phyloP scores from a whole-genome alignment of 2,113 vertebrate species.

The Misgurnus anguillicaudatus region DNA sequence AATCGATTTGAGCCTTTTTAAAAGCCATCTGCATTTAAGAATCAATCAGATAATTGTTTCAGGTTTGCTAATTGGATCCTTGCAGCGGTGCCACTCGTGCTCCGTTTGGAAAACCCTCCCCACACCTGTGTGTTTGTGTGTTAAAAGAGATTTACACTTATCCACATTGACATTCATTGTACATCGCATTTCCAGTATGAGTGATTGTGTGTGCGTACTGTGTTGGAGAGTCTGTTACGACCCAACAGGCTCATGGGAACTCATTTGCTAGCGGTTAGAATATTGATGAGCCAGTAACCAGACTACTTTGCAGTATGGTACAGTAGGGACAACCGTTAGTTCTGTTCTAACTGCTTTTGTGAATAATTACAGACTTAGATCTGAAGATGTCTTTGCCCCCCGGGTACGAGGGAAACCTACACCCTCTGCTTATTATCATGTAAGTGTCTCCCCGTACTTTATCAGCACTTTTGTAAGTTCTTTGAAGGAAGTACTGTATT shows the following conservation, averaged over 20 bases:
- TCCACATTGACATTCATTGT: background rate
- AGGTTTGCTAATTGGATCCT: slow-evolving; percentile 35
- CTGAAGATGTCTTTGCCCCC: slow-evolving; percentile 77
- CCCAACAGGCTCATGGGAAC: slow-evolving; percentile 35
- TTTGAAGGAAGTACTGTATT: background rate
- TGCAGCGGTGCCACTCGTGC: slow-evolving; percentile 11
- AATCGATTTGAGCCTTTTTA: slow-evolving; percentile 16
- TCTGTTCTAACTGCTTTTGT: slow-evolving; percentile 28
- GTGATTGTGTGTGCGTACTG: background rate
- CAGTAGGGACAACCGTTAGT: background rate
- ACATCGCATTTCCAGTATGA: background rate
- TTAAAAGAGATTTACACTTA: background rate
- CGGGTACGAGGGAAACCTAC: slow-evolving; percentile 72
- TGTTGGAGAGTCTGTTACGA: background rate
- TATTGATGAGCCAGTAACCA: slow-evolving; percentile 34
- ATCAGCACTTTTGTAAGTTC: background rate
- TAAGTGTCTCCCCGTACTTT: slow-evolving; percentile 60
- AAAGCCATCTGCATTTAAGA: slow-evolving; percentile 6
- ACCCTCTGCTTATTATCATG: slow-evolving; percentile 79
- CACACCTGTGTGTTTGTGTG: slow-evolving; percentile 2
- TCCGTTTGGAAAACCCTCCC: background rate
- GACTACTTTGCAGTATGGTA: background rate
- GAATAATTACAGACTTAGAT: slow-evolving; percentile 71
- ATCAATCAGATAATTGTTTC: slow-evolving; percentile 44
- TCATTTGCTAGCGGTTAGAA: slow-evolving; percentile 46